phyloP scores from a whole-genome alignment of 2,888 invertebrate species.

The Desoria tigrina region DNA sequence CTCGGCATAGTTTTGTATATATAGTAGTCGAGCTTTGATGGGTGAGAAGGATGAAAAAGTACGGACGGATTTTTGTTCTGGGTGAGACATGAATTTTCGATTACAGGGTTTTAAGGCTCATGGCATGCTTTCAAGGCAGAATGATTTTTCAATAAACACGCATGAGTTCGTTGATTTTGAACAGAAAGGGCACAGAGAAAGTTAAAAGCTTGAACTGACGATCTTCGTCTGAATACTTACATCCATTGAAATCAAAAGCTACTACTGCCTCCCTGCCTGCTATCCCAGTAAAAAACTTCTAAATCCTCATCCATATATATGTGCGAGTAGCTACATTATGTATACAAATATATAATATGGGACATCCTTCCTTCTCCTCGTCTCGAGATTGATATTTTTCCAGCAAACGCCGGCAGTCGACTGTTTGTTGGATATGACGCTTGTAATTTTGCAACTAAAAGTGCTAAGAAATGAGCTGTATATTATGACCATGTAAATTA shows the following conservation, averaged over 20 bases:
- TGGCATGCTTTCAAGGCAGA: conserved; percentile 54
- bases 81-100: conserved; percentile 54
- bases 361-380: too few relatives aligned
- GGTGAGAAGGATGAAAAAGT: conserved; percentile 49
- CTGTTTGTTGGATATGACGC: too few relatives aligned
- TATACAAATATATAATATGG: too few relatives aligned
- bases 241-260: conserved; percentile 25
- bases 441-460: too few relatives aligned
- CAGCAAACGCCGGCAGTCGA: too few relatives aligned
- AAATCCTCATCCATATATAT: too few relatives aligned
- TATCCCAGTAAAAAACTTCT: too few relatives aligned
- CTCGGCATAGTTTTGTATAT: conserved; percentile 23
- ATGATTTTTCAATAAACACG: conserved; percentile 54
- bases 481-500: too few relatives aligned
- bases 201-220: conserved; percentile 52
- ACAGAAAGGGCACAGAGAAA: conserved; percentile 50
- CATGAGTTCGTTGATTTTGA: conserved; percentile 54
- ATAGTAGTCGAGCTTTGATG: conserved; percentile 25
- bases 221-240: conserved; percentile 22
- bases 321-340: too few relatives aligned
- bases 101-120: conserved; percentile 54
- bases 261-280: too few relatives aligned
- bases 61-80: conserved; percentile 54
- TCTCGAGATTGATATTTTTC: too few relatives aligned
- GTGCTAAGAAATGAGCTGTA: too few relatives aligned